Percentiles rank a stretch among this genome's conserved stretches.
Evolutionary conservation across 2,797 vertebrate species (phyloP).

Genomic region (Esox lucius): DNA sequence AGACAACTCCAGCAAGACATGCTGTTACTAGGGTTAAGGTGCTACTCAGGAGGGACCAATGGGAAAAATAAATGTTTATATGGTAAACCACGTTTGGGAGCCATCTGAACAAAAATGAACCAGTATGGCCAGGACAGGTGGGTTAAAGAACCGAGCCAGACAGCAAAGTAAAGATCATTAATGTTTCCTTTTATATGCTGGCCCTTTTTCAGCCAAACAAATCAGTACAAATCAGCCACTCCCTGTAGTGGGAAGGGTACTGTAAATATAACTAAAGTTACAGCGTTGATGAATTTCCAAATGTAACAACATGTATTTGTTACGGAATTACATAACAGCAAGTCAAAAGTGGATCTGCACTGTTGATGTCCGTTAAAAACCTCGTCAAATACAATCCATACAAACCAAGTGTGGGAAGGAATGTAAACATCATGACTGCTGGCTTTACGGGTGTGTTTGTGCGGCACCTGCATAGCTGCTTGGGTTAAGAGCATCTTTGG

Average conservation of each 20-base stretch:
- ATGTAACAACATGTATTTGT: too few relatives aligned
- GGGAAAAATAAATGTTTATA: not conserved
- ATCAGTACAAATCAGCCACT: constrained; percentile 6
- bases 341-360: too few relatives aligned
- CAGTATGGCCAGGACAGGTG: too few relatives aligned
- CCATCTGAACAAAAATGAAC: too few relatives aligned
- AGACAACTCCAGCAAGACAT: not conserved
- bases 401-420: constrained; percentile 48
- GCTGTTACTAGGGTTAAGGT: not conserved
- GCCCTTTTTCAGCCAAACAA: too few relatives aligned
- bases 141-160: too few relatives aligned
- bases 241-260: constrained; percentile 43
- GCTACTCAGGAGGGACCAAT: not conserved
- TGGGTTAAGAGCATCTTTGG: constrained; percentile 48
- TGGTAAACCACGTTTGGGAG: too few relatives aligned
- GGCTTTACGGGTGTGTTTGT: constrained; percentile 51
- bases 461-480: constrained; percentile 53
- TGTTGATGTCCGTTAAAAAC: too few relatives aligned
- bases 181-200: too few relatives aligned
- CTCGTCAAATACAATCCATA: not conserved
- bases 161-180: too few relatives aligned
- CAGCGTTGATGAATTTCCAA: too few relatives aligned
- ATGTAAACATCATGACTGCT: constrained; percentile 71
- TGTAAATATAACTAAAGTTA: constrained; percentile 1
- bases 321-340: too few relatives aligned